Percentiles rank a stretch among this genome's conserved stretches.
Evolutionary conservation across 1,140 invertebrate genomes (phyloP).

Genomic region (Drosophila tsacasi): DNA sequence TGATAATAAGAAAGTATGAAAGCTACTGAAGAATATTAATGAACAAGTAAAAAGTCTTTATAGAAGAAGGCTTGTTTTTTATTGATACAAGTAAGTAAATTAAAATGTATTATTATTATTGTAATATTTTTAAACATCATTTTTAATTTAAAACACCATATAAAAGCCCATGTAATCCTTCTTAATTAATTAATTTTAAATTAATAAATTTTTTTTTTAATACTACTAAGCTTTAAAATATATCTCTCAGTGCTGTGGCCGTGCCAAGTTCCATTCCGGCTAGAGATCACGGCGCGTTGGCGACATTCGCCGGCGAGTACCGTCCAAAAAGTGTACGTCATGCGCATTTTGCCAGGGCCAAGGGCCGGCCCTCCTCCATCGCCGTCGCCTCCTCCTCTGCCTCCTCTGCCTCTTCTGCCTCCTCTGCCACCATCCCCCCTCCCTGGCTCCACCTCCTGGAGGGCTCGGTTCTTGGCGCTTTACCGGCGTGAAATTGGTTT

Average conservation of each 20-base stretch:
- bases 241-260: conserved; percentile 9
- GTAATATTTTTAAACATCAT: not conserved
- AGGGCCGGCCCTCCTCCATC: conserved; percentile 10
- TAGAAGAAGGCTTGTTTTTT: too few relatives aligned
- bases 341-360: conserved; percentile 69
- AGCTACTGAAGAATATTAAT: too few relatives aligned
- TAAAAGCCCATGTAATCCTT: too few relatives aligned
- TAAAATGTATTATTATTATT: not conserved
- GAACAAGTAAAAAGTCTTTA: too few relatives aligned
- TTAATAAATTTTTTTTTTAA: too few relatives aligned
- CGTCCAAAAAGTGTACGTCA: conserved; percentile 77
- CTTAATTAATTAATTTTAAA: too few relatives aligned
- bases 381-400: not conserved
- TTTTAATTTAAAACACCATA: too few relatives aligned
- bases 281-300: conserved; percentile 59
- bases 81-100: too few relatives aligned
- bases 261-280: conserved; percentile 61
- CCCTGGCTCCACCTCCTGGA: not conserved
- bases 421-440: not conserved
- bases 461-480: conserved; percentile 77
- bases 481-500: conserved; percentile 84
- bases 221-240: too few relatives aligned
- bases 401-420: not conserved
- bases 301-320: conserved; percentile 63
- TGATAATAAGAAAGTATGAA: too few relatives aligned